phyloP scores from a whole-genome alignment of 1,140 invertebrate species.

The Drosophila obscura region DNA sequence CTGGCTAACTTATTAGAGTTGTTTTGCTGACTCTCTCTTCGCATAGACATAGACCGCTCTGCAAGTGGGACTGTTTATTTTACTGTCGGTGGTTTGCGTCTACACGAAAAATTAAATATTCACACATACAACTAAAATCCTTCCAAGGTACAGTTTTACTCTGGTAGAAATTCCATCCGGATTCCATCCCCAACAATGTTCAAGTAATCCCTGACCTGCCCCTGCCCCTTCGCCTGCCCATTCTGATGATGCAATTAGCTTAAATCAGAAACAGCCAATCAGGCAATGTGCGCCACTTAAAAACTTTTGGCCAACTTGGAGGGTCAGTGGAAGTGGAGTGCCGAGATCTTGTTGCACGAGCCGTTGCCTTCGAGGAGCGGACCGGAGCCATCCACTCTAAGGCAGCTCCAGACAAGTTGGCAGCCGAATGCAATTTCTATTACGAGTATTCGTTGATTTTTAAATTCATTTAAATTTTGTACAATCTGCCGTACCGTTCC shows the following conservation, averaged over 20 bases:
- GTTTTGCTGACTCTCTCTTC: slow-evolving; percentile 7
- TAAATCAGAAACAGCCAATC: slow-evolving; percentile 70
- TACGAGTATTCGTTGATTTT: slow-evolving; percentile 25
- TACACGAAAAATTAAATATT: too few species aligned
- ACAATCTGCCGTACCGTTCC: background rate
- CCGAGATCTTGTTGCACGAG: slow-evolving; percentile 18
- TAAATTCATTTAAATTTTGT: slow-evolving; percentile 8
- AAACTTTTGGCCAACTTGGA: slow-evolving; percentile 61
- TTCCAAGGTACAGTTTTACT: too few species aligned
- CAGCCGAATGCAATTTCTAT: slow-evolving; percentile 48
- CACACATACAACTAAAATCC: too few species aligned
- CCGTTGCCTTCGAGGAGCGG: slow-evolving; percentile 29
- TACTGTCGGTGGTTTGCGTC: background rate
- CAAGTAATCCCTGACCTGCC: background rate
- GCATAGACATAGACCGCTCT: background rate
- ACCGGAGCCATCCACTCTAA: slow-evolving; percentile 59
- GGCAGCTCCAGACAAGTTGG: slow-evolving; percentile 51
- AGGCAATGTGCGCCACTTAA: slow-evolving; percentile 69
- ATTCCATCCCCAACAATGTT: background rate
- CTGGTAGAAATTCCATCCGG: too few species aligned
- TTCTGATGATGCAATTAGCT: slow-evolving; percentile 61
- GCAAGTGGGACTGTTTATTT: background rate
- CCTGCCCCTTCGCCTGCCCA: background rate
- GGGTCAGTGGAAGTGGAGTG: slow-evolving; percentile 39
- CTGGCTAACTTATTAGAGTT: slow-evolving; percentile 68